Conservation (phyloP, 2,888 invertebrate species). For the Galeopsomyia nigrocyanea region DNA sequence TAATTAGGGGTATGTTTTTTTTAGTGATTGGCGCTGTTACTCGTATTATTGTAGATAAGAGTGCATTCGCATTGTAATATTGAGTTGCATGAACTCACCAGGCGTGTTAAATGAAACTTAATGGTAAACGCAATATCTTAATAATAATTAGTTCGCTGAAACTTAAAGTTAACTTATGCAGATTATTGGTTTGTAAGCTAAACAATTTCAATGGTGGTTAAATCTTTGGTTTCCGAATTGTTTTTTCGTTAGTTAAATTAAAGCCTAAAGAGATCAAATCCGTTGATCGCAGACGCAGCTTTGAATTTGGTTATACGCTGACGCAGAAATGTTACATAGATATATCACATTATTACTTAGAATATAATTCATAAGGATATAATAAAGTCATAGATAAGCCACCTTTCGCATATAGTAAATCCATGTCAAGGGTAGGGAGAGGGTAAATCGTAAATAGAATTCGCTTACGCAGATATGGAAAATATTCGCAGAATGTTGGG, state of each 20-base stretch:
- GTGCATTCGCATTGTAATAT: conserved; percentile 21
- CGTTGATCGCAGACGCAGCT: neutral
- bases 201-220: neutral
- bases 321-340: conserved; percentile 13
- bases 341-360: neutral
- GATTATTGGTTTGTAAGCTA: neutral
- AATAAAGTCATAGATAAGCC: conserved; percentile 18
- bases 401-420: conserved; percentile 36
- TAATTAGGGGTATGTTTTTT: too few relatives aligned
- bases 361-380: neutral
- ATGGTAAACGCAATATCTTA: neutral
- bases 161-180: conserved; percentile 1
- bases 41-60: conserved; percentile 22
- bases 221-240: conserved; percentile 1
- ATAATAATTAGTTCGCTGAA: conserved; percentile 1
- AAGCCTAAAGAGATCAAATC: neutral
- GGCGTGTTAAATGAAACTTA: conserved; percentile 6
- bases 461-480: conserved; percentile 13
- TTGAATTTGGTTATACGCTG: neutral
- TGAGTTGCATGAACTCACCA: conserved; percentile 14
- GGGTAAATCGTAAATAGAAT: conserved; percentile 12
- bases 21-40: neutral
- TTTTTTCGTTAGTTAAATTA: neutral
- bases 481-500: too few relatives aligned
- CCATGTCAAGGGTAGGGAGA: conserved; percentile 35